Evolutionary conservation across 1,140 invertebrate genomes (phyloP), one percentile per base, ranked within the genome.

Genomic region (Belonocnema kinseyi): DNA sequence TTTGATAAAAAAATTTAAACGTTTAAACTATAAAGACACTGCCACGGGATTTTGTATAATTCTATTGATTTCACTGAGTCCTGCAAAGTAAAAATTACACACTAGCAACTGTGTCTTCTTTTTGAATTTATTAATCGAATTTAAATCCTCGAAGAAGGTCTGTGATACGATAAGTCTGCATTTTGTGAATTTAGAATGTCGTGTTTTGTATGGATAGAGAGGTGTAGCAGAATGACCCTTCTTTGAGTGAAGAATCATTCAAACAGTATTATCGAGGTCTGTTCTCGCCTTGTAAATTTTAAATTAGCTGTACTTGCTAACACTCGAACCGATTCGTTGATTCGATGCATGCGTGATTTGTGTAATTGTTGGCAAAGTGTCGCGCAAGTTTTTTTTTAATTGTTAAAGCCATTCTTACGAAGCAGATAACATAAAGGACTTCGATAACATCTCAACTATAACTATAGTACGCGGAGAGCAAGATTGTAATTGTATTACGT

Each of bases 401-500:
- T 66, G 61, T 66, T 66, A 40, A 14, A 66, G 33, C 26, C 61
- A 66, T 66, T 66, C 61, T 66, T 66, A 66, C 61, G 26, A 66
- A 66, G 21, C 16, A 40, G 40, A 40, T 66, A 40, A 33, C 61
- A 66, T 10, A 66, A 66, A 66, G 61, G 61, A 66, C 61, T 66
- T 61, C 40, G 61, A 40, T 66, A 66, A 66, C 26, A 66, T 66
- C 26, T 40, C 61, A 66, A 66, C 33, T 40, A 66, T 46, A 46
- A 46, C 40, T 46, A 40, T 66, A 66, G 40, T 75, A 58, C 76
- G 74, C 81, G 70, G 79, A 82, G 81, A 83, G 61, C 61, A 46
- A 73, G 77, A 79, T 82, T 82, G 82, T 85, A 85, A 83, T 82
- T 80, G 79, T 40, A 75, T 86, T 86, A 86, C 79, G 81, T 87